These are phyloP conservation scores for Rhinoraja longicauda DNA, from an alignment of 2,797 vertebrate genomes.

Conservation along the genomic window DNA sequence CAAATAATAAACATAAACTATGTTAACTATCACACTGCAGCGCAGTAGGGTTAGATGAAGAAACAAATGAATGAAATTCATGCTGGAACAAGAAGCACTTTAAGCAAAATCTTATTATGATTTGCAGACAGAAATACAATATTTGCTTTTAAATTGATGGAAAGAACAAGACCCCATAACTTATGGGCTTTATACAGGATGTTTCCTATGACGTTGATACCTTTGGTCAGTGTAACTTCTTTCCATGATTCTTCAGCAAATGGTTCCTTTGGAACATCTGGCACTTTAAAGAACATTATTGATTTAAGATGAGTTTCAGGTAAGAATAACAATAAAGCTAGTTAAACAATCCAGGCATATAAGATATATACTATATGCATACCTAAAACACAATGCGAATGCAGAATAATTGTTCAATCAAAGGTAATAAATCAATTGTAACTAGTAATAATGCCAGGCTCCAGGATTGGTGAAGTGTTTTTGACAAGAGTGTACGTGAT, in stretches of 20 bases:
- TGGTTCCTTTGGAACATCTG: constrained; percentile 16
- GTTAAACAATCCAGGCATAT: background rate
- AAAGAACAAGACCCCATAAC: background rate
- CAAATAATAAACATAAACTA: constrained; percentile 3
- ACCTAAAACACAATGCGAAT: background rate
- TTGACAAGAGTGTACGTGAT: background rate
- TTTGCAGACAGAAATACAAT: background rate
- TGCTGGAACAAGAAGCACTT: background rate
- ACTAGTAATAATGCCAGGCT: background rate
- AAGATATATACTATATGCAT: background rate
- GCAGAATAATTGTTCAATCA: background rate
- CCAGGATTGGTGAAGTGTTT: background rate
- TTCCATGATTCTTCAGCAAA: background rate
- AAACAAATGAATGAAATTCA: background rate
- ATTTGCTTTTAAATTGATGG: background rate
- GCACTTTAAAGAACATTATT: constrained; percentile 36
- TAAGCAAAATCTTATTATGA: background rate
- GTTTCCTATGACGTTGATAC: background rate
- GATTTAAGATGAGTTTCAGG: constrained; percentile 1
- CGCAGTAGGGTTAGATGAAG: background rate
- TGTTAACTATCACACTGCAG: background rate
- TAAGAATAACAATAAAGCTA: background rate
- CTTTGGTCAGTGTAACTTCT: background rate
- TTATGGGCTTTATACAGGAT: background rate
- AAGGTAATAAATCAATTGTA: background rate